These are phyloP conservation scores for Kryptopterus vitreolus DNA, from an alignment of 2,797 vertebrate genomes.

Conservation along the genomic window DNA sequence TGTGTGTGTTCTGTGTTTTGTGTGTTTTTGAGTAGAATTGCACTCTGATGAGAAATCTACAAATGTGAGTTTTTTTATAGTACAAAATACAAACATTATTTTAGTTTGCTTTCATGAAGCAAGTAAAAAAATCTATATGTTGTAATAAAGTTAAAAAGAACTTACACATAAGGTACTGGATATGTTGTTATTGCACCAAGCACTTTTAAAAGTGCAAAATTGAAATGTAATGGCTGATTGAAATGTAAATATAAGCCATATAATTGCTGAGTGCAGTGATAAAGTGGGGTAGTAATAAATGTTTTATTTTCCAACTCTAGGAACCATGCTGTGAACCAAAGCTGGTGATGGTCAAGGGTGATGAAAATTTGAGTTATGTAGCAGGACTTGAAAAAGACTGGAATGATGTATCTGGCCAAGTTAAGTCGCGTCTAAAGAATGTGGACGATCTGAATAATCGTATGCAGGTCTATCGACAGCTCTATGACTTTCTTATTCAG, in stretches of 20 bases:
- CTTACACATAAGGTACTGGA: too few relatives aligned
- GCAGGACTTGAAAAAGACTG: conserved; percentile 85
- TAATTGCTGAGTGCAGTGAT: not conserved
- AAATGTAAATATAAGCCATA: not conserved
- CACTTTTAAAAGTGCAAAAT: conserved; percentile 80
- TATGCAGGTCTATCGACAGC: conserved; percentile 79
- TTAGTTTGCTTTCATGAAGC: not conserved
- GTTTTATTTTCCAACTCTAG: conserved; percentile 61
- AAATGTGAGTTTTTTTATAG: not conserved
- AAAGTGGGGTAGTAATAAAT: not conserved
- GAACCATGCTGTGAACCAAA: conserved; percentile 76
- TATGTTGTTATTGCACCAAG: too few relatives aligned
- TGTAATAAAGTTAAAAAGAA: not conserved
- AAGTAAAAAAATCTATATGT: not conserved
- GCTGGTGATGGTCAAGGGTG: conserved; percentile 74
- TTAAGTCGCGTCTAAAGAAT: conserved; percentile 79
- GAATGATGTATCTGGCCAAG: conserved; percentile 82
- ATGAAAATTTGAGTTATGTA: conserved; percentile 78
- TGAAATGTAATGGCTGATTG: not conserved
- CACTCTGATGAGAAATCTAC: not conserved
- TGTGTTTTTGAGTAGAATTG: not conserved
- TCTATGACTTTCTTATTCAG: conserved; percentile 76
- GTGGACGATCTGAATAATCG: conserved; percentile 83
- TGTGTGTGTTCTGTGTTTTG: too few relatives aligned
- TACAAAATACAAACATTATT: not conserved